Base-by-base conservation (phyloP, 2,797 vertebrate genomes). In the Bradypodion pumilum region DNA sequence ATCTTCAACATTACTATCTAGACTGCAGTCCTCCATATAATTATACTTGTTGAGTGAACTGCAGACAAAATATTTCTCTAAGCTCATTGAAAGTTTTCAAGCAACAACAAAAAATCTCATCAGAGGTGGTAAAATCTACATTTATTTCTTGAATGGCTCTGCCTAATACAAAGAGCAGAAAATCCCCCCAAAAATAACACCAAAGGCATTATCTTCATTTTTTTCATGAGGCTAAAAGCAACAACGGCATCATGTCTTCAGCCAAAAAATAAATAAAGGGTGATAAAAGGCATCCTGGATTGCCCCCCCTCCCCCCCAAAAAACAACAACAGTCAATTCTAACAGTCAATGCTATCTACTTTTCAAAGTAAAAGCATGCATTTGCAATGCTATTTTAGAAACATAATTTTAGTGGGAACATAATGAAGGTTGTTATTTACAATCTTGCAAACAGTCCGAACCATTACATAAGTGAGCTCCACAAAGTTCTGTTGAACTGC, bases 201-300 rank as follows among this genome's bases (percentile, higher is more conserved):
- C 91, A 94, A 93, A 93, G 82, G 91, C 84, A 93, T 94, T 82
- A 77, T 85, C 91, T 94, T 94, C 95, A 95, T 93, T 96, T 97
- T 95, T 92, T 91, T 93, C 90, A 90, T 66, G 94, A 96, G 91
- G 91, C 63, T 86, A 88, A 82, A 84, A 81, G n/a, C n/a, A n/a
- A n/a, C n/a, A 91, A 78, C 37, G 84, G 81, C 81, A 92, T 92
- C 89, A 94, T 78, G 93, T 92, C 94, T 93, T 94, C 35, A 89
- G 86, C 74, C 62, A 7, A 89, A 89, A 59, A 60, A n/a, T 29
- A 87, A 44, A 46, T 0, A 52, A 0, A 59, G 85, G 13, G 7
- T n/a, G 5, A 83, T 13, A 83, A 79, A 90, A 68, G 13, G 8
- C 1, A 86, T 44, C 21, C 56, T 86, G 49, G 23, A 25, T 85